These are phyloP conservation scores for Euclidia mi DNA, from an alignment of 2,888 invertebrate species.

Conservation along the genomic window DNA sequence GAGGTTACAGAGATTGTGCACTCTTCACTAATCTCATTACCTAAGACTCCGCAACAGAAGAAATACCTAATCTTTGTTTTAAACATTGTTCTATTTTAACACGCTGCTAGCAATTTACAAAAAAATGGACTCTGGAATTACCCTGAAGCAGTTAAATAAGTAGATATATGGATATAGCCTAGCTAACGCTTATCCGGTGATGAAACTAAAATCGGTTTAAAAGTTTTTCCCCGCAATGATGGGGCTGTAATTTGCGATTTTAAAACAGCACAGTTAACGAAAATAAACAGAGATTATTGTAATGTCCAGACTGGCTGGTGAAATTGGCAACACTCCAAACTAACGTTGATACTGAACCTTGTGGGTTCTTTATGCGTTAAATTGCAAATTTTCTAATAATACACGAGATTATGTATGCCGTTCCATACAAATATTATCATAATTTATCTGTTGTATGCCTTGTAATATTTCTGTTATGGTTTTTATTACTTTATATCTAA, in stretches of 20 bases:
- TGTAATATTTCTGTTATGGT: slow-evolving; percentile 38
- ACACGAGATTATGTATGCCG: slow-evolving; percentile 48
- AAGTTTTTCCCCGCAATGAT: slow-evolving; percentile 35
- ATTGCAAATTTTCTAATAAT: slow-evolving; percentile 63
- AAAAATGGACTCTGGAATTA: slow-evolving; percentile 26
- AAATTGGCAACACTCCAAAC: slow-evolving; percentile 73
- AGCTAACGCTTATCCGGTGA: slow-evolving; percentile 20
- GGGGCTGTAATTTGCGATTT: slow-evolving; percentile 59
- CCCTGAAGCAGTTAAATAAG: slow-evolving; percentile 28
- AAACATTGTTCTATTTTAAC: slow-evolving; percentile 25
- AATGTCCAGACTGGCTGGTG: slow-evolving; percentile 68
- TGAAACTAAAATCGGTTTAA: slow-evolving; percentile 35
- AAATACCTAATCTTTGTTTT: slow-evolving; percentile 8
- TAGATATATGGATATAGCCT: slow-evolving; percentile 24
- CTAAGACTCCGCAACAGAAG: background rate
- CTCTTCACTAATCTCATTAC: slow-evolving; percentile 20
- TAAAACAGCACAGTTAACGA: slow-evolving; percentile 64
- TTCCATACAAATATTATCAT: slow-evolving; percentile 43
- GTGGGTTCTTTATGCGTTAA: slow-evolving; percentile 65
- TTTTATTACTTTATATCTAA: slow-evolving; percentile 29
- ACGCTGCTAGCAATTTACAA: slow-evolving; percentile 19
- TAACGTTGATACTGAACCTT: slow-evolving; percentile 71
- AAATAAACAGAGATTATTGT: slow-evolving; percentile 73
- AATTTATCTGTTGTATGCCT: slow-evolving; percentile 35
- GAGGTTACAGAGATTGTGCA: background rate